Conservation (phyloP, 2,888 invertebrate species). For the Troglohyphantes excavatus region DNA sequence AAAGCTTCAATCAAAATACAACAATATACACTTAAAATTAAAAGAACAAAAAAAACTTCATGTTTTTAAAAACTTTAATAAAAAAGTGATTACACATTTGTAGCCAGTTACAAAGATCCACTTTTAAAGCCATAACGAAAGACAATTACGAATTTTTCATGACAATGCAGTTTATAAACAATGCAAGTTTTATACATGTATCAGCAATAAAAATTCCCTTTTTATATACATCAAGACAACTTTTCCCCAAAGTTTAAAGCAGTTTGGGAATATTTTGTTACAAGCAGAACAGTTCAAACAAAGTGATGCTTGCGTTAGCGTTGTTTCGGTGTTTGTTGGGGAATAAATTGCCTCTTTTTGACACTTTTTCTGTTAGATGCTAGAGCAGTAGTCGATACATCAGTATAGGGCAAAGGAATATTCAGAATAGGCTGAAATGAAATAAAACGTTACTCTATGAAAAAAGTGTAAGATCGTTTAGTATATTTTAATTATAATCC, state of each 20-base stretch:
- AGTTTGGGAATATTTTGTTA: background rate
- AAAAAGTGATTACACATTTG: too few relatives aligned
- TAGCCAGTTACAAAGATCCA: too few relatives aligned
- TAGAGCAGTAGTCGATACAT: background rate
- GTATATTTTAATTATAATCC: too few relatives aligned
- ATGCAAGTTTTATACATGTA: too few relatives aligned
- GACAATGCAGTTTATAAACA: too few relatives aligned
- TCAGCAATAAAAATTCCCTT: background rate
- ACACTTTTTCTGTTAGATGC: background rate
- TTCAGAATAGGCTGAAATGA: slow-evolving; percentile 27
- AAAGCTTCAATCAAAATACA: too few relatives aligned
- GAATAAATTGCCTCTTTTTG: slow-evolving; percentile 5
- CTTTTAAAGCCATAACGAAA: too few relatives aligned
- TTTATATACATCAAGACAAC: background rate
- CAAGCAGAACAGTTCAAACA: background rate
- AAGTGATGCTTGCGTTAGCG: background rate
- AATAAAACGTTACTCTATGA: background rate
- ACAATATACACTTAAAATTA: too few relatives aligned
- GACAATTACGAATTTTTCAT: too few relatives aligned
- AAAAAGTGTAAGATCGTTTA: too few relatives aligned
- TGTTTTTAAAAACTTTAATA: too few relatives aligned
- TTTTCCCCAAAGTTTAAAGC: background rate
- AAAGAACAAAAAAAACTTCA: too few relatives aligned
- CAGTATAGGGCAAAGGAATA: slow-evolving; percentile 11
- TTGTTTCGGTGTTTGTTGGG: background rate